Percentiles rank a stretch among this genome's conserved stretches.
Conservation (phyloP, 2,797 vertebrate genomes). For the Acrocephalus scirpaceus region DNA sequence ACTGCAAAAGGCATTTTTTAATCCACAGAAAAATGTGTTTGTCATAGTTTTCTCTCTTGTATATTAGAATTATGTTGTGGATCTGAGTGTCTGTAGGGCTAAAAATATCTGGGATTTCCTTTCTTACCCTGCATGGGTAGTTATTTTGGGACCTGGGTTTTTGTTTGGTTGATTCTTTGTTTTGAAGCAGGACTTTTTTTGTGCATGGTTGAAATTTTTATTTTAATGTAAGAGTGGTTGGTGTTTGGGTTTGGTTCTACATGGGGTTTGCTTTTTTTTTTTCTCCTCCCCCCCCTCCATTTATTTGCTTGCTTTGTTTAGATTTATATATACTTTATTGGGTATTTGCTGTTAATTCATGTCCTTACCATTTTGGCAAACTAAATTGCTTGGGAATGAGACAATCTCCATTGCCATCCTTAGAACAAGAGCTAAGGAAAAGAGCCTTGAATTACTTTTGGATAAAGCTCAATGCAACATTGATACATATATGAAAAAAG, state of each 20-base stretch:
- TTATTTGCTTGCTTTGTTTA: neutral
- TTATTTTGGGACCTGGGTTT: neutral
- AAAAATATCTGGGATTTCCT: neutral
- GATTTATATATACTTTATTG: neutral
- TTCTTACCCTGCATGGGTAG: neutral
- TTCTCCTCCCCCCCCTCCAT: too few relatives aligned
- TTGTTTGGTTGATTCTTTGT: neutral
- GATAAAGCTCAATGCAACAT: neutral
- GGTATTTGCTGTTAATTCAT: neutral
- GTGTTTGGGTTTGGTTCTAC: neutral
- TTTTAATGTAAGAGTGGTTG: rapidly evolving
- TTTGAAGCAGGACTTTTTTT: neutral
- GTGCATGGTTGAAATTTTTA: neutral
- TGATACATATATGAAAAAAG: neutral
- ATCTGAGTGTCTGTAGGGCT: neutral
- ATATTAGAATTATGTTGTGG: neutral
- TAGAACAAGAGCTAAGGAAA: neutral
- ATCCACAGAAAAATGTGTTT: neutral
- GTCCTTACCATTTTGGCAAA: neutral
- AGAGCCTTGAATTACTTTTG: neutral
- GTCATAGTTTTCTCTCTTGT: neutral
- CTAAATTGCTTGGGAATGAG: neutral
- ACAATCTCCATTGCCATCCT: neutral
- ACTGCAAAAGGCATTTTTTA: neutral
- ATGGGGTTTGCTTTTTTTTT: neutral